Base-by-base conservation (phyloP, 2,888 invertebrate genomes). In the Frankliniella fusca region DNA sequence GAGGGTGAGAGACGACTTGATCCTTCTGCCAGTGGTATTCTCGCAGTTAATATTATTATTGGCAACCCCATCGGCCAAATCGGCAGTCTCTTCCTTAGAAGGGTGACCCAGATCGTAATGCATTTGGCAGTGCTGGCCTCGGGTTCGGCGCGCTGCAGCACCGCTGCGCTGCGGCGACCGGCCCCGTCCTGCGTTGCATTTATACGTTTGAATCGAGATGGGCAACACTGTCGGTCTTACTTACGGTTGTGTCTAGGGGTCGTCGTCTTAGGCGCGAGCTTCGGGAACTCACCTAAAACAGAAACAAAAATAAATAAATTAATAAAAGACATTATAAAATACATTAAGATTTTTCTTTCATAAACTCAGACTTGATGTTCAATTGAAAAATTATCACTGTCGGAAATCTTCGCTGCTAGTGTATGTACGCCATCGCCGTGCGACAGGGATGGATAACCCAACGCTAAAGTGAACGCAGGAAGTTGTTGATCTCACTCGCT, bases 211-310 rank as follows among this genome's bases (percentile, higher is more conserved):
- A n/a, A n/a, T n/a, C n/a, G 38, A 38, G 38, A 38, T 38, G 38
- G 38, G 5, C 38, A 2, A 5, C 38, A 38, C 38, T 38, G 38
- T 3, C 38, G 38, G 38, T 38, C 38, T 12, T 76, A 76, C 70
- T 76, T 23, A 76, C 70, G 70, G 70, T 76, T 76, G 11, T 23
- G 70, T 27, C 70, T 76, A 38, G 38, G 38, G 5, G 70, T 27
- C 70, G 23, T 27, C 70, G 70, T 76, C 23, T 27, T 76, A 27
- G 23, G 3, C 27, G 70, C 10, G 23, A 76, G 70, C 70, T 76
- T 76, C 70, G 70, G 70, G 70, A 76, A 76, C 70, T 76, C 70
- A 76, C 70, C 70, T 76, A 27, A 12, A 27, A 23, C 23, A 76
- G 65, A 9, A 70, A 70, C 8, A n/a, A 76, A 76, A 23, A 76